A percentile compares a stretch with the other conserved stretches of the same genome.
Evolutionary conservation across 1,140 invertebrate genomes (phyloP).

Genomic region (Cepaea nemoralis): DNA sequence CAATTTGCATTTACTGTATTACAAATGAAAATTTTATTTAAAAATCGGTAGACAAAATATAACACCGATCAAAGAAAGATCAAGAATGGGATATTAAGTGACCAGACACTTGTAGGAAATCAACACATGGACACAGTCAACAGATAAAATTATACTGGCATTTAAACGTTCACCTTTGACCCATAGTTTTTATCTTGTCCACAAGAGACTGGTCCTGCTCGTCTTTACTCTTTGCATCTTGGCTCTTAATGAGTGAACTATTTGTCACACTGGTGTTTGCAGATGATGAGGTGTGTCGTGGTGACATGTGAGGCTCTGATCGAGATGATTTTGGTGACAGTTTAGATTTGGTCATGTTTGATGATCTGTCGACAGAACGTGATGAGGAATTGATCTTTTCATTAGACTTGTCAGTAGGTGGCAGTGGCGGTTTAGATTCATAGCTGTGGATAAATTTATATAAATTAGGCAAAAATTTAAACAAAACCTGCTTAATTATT

Average conservation of each 20-base stretch:
- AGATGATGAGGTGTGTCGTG: background rate
- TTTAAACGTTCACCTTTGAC: conserved; percentile 55
- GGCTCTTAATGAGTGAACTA: background rate
- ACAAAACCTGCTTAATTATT: no score
- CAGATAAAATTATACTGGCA: background rate
- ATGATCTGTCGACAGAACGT: conserved; percentile 4
- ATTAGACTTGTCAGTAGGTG: conserved; percentile 41
- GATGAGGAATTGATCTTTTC: conserved; percentile 14
- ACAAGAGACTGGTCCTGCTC: conserved; percentile 58
- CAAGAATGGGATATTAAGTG: no score
- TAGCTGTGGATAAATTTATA: conserved; percentile 41
- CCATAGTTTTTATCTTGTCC: conserved; percentile 65
- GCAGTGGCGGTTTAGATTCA: conserved; percentile 49
- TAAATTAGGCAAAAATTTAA: background rate
- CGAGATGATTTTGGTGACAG: conserved; percentile 40
- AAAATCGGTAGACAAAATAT: no score
- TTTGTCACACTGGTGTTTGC: conserved; percentile 13
- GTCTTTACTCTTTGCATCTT: background rate
- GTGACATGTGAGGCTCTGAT: conserved; percentile 38
- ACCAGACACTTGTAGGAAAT: no score
- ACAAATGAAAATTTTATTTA: no score
- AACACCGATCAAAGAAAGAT: no score
- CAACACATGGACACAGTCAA: no score
- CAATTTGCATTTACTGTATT: no score
- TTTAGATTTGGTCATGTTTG: conserved; percentile 46